Evolutionary conservation across 2,113 vertebrate genomes (phyloP).

Genomic region (Phrynosoma blainvillii): DNA sequence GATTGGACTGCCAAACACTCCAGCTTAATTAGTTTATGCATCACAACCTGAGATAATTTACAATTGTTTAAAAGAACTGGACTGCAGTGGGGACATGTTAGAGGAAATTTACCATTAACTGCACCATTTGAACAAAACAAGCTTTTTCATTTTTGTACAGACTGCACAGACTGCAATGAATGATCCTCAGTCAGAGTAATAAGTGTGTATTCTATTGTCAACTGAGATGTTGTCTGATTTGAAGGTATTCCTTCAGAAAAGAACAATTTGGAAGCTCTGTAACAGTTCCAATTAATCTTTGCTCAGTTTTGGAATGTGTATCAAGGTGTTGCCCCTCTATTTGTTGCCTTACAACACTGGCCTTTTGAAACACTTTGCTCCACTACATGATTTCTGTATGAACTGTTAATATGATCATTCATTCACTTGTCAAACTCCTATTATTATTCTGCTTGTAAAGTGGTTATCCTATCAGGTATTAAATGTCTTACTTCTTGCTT

Average conservation of each 20-base stretch:
- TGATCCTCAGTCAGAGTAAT: background rate
- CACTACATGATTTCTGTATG: constrained; percentile 59
- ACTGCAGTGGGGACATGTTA: background rate
- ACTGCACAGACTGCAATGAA: background rate
- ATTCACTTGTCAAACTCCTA: constrained; percentile 63
- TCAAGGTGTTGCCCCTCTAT: constrained; percentile 6
- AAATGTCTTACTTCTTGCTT: constrained; percentile 15
- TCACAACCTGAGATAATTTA: constrained; percentile 18
- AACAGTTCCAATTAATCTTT: constrained; percentile 22
- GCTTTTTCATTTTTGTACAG: background rate
- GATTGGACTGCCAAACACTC: constrained; percentile 6
- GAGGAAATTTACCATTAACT: constrained; percentile 12
- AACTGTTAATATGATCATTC: constrained; percentile 60
- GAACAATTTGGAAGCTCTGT: constrained; percentile 1
- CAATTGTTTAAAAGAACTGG: constrained; percentile 12
- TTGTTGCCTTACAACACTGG: constrained; percentile 8
- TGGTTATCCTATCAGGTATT: constrained; percentile 41
- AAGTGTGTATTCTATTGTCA: background rate
- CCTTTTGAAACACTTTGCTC: constrained; percentile 48
- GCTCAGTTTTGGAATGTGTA: background rate
- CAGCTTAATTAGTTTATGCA: constrained; percentile 28
- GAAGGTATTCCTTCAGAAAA: background rate
- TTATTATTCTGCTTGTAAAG: constrained; percentile 52
- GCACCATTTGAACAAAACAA: background rate
- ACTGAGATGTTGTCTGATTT: background rate